Evolutionary conservation across 1,140 invertebrate genomes (phyloP), one percentile per base, ranked within the genome.

Genomic region (Apis laboriosa): DNA sequence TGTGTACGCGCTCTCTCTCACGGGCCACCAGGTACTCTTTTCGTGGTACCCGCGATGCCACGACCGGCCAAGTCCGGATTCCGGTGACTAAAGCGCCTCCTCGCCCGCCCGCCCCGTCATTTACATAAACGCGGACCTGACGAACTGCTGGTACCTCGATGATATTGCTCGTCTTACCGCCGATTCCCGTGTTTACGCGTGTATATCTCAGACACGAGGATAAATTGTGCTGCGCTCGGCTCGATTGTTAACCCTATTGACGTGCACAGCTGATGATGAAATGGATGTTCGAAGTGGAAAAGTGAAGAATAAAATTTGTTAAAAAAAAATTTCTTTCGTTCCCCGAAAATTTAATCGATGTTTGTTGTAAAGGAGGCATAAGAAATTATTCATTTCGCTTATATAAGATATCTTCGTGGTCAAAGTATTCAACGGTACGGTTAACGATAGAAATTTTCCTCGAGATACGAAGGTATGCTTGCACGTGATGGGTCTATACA

Each of bases 61-160:
- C 81, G 58, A 76, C 75, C 76, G 60, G 81, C 78, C 81, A 83
- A 83, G 81, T 78, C 81, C 76, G 81, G 81, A 83, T 83, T 83
- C 81, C 81, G 81, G 51, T 72, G 76, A 78, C 75, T 72, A 83
- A 78, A 77, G 81, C 78, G 76, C 81, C 76, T 64, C 58, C 34
- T 43, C 34, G 34, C 34, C 34, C 34, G 67, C 34, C 71, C 61
- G 72, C 61, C 79, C 19, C 28, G 28, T 51, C 66, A 78, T 83
- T 77, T 83, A 49, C 81, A 83, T 83, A 72, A 72, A 76, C 67
- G 61, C 53, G 28, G 76, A 56, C 67, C 43, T 83, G 81, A 83
- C 75, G 76, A 72, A 78, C 58, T 43, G 43, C 64, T 53, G 79
- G 60, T 75, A 51, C 63, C 7, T 51, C 28, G 28, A 61, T 43